Evolutionary conservation across 2,113 vertebrate species (phyloP), one percentile per base, ranked within the genome.

Genomic region (Stercorarius parasiticus): DNA sequence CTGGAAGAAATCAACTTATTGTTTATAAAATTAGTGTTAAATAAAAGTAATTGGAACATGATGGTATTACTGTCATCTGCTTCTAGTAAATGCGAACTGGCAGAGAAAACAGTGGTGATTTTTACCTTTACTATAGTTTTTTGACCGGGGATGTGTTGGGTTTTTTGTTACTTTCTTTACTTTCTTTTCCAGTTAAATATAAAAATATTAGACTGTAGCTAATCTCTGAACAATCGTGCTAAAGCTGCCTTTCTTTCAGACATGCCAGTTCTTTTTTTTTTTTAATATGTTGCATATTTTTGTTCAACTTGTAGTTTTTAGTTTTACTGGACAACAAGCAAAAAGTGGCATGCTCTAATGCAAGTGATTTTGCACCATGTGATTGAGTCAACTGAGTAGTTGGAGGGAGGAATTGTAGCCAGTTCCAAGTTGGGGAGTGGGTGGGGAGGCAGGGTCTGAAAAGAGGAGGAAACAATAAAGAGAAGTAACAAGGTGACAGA

Each of bases 401-500:
- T 58, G 11, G 12, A 95, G 22, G 12, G 26, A 66, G 17, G 21
- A 70, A 71, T 12, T 67, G 10, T 6, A 71, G 36, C 11, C 11
- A 21, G 1, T 66, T 87, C 36, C 6, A 34, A 74, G 3, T 1
- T 0, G 0, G 1, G 5, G 16, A 26, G 15, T 36, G 15, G 29
- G 9, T 3, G 9, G 23, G 15, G 7, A 36, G 86, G 7, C 34
- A 62, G 10, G 6, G 2, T 42, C 32, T 85, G 84, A 36, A 80
- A 77, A 69, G 11, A 62, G 15, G 43, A 36, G 12, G 29, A 47
- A 80, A 55, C 4, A 69, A 14, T 13, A 25, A 61, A 64, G 6
- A 56, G 11, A 82, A 36, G 13, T 34, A 65, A 58, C 8, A 49
- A 86, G 19, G 15, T 70, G 32, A 45, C 34, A 61, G 49, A 62